phyloP scores from a whole-genome alignment of 2,797 vertebrate species.

The Urocyon cinereoargenteus region DNA sequence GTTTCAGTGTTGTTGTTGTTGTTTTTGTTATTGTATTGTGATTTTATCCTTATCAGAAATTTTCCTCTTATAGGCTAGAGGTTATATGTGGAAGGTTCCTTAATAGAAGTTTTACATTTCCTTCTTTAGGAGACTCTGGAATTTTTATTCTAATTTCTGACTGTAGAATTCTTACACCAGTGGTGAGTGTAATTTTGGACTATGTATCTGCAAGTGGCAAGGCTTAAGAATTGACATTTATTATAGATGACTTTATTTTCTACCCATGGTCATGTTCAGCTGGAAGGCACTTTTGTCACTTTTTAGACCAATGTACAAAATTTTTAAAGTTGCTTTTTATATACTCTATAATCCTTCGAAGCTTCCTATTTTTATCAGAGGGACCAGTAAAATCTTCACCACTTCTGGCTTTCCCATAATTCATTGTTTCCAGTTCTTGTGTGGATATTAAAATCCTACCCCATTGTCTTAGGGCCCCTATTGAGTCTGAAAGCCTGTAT shows the following conservation, averaged over 20 bases:
- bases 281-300: slow-evolving; percentile 1
- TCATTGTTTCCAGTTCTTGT: neutral
- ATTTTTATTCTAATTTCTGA: neutral
- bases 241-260: neutral
- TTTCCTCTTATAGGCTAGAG: neutral
- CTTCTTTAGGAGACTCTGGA: neutral
- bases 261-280: neutral
- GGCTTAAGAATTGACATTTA: neutral
- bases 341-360: neutral
- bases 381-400: neutral
- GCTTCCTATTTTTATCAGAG: neutral
- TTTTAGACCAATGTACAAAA: neutral
- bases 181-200: neutral
- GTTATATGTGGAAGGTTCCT: neutral
- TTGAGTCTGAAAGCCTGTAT: neutral
- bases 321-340: neutral
- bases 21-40: neutral
- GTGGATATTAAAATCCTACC: neutral
- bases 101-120: neutral
- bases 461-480: neutral
- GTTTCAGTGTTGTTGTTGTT: neutral
- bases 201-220: neutral
- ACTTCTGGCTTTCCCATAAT: neutral
- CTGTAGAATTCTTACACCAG: slow-evolving; percentile 13
- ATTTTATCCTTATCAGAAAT: neutral